Conservation (phyloP, 2,113 vertebrate species). For the Pterophyllum scalare region DNA sequence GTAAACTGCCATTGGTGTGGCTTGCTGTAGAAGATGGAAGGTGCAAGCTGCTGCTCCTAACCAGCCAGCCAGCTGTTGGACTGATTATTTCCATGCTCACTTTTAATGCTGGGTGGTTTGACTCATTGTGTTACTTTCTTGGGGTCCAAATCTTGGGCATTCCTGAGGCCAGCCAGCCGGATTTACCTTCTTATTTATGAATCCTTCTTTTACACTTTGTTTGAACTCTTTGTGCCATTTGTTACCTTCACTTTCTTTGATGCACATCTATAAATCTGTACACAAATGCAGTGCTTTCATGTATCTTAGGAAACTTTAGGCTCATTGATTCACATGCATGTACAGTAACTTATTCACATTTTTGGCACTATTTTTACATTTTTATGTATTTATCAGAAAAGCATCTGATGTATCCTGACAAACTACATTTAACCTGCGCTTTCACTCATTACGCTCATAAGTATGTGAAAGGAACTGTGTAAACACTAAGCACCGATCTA, state of each 20-base stretch:
- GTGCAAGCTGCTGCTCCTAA: background rate
- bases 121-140: no score
- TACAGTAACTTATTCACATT: background rate
- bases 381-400: background rate
- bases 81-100: background rate
- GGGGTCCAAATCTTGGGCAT: no score
- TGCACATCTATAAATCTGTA: background rate
- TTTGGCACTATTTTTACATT: background rate
- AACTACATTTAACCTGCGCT: background rate
- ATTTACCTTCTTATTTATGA: no score
- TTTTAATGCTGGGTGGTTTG: no score
- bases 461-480: background rate
- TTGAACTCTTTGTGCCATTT: no score
- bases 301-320: background rate
- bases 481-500: background rate
- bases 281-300: background rate
- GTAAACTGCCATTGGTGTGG: background rate
- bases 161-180: no score
- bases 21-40: background rate
- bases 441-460: background rate
- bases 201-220: no score
- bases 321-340: background rate
- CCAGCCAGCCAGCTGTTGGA: background rate
- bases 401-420: background rate
- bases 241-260: no score